Evolutionary conservation across 2,888 invertebrate species (phyloP), one percentile per base, ranked within the genome.

Genomic region (Molanna angustata): DNA sequence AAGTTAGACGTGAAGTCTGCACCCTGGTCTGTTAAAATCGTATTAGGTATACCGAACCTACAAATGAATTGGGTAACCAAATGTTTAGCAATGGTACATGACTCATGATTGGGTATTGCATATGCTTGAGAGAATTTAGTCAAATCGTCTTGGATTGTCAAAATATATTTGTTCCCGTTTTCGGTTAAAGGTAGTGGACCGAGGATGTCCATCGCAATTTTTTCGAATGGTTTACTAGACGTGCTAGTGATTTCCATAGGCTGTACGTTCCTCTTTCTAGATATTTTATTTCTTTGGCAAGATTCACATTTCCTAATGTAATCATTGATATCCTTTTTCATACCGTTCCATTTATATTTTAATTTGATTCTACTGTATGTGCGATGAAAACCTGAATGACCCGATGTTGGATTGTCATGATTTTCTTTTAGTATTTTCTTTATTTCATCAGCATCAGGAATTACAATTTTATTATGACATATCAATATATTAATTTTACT

Each of bases 11-110:
- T 66, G 51, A 73, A 73, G 52, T 77, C 78, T 57, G 77, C 78
- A 60, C 73, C 75, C 50, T 74, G 73, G 54, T 79, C 78, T 46
- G 77, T 79, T 40, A 78, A 78, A 53, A 79, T 78, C 21, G 76
- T 77, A 33, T 67, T 79, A 62, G 73, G 73, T 69, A 65, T 57
- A 3, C 54, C 49, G 46, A 57, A 42, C 57, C 57, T 16, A 65
- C 60, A 32, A 61, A 62, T 48, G 54, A 50, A 42, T 55, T 56
- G 4, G 57, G 58, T 7, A 64, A 59, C 31, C 27, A 57, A 47
- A 59, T 60, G 1, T 16, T 17, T 16, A 3, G 67, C 66, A 4
- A 68, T 59, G 0, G 66, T 67, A 32, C 27, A 18, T 1, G 69
- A 62, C 60, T 66, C 64, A 33, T 54, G 54, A 60, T 68, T 65